These are phyloP conservation scores for Harpalus rubripes DNA, from an alignment of 2,888 invertebrate species.

Conservation along the genomic window DNA sequence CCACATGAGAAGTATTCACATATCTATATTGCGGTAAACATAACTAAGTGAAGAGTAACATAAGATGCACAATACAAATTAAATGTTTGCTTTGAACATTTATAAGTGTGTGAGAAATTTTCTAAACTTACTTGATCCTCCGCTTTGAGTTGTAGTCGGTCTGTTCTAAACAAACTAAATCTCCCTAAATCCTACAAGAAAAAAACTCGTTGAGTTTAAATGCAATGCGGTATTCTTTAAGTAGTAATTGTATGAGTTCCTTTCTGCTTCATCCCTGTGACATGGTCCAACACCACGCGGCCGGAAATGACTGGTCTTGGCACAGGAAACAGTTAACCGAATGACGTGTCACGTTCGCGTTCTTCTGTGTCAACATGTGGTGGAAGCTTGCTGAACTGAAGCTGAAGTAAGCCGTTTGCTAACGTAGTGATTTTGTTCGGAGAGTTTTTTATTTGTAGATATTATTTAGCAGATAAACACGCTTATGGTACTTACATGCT, in stretches of 20 bases:
- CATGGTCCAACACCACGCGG: conserved; percentile 39
- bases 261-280: conserved; percentile 13
- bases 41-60: no score
- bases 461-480: no score
- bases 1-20: no score
- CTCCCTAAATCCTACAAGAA: background rate
- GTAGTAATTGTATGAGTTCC: background rate
- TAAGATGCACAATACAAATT: no score
- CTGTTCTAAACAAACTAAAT: no score
- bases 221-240: background rate
- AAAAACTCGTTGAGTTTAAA: background rate
- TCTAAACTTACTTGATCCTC: no score
- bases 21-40: no score
- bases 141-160: no score
- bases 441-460: background rate
- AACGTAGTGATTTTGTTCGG: no score
- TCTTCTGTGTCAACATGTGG: conserved; percentile 35
- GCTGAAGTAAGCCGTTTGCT: background rate
- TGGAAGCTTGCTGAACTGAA: background rate
- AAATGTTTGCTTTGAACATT: no score
- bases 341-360: conserved; percentile 36
- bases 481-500: no score
- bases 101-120: no score
- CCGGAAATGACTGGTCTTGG: conserved; percentile 37
- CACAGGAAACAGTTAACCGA: conserved; percentile 59